phyloP scores from a whole-genome alignment of 2,888 invertebrate genomes.

The Megamerina dolium region DNA sequence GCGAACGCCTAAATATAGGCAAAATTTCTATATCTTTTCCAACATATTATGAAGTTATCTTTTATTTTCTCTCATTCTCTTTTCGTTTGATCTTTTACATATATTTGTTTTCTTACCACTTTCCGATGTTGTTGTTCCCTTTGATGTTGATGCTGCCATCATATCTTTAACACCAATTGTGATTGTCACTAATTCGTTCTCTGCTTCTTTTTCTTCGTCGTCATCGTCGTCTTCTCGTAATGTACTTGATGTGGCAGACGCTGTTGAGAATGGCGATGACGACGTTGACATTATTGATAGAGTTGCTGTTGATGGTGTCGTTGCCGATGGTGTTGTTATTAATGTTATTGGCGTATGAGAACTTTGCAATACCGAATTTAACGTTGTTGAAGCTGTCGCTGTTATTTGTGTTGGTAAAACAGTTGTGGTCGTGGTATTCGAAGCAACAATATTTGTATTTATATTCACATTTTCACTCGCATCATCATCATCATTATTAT shows the following conservation, averaged over 20 bases:
- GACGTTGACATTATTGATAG: not conserved
- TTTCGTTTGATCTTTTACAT: not conserved
- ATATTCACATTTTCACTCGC: no score
- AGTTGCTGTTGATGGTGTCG: conserved; percentile 22
- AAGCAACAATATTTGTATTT: no score
- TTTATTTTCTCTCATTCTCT: no score
- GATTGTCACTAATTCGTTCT: not conserved
- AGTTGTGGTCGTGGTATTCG: no score
- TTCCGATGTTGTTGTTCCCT: not conserved
- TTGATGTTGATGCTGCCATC: not conserved
- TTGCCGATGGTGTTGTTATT: conserved; percentile 8
- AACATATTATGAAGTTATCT: no score
- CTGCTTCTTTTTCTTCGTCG: not conserved
- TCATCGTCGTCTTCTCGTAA: not conserved
- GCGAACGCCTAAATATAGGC: no score
- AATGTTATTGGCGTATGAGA: conserved; percentile 4
- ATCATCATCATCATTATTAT: no score
- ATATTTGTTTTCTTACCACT: not conserved
- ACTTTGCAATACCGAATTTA: no score
- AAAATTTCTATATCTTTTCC: no score
- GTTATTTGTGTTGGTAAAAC: no score
- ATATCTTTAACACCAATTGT: no score
- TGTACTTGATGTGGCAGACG: not conserved
- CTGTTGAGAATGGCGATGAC: not conserved
- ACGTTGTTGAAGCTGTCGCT: not conserved